Conservation (phyloP, 2,113 vertebrate species). For the Otocyon megalotis region DNA sequence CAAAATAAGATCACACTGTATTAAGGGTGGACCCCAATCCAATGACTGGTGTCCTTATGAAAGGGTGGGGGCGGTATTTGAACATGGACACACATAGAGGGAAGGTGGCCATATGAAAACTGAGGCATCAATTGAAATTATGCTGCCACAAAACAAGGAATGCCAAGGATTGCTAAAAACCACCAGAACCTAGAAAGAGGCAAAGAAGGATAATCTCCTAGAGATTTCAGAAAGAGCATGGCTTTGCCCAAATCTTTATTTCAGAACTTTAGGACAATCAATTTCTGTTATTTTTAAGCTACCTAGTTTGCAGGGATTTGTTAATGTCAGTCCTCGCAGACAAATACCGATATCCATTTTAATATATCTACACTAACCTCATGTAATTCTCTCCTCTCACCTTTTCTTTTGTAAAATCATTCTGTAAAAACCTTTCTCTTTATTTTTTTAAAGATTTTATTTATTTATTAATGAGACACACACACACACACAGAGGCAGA, state of each 20-base stretch:
- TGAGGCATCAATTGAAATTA: background rate
- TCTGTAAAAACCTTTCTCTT: background rate
- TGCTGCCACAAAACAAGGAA: background rate
- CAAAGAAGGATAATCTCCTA: background rate
- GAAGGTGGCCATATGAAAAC: background rate
- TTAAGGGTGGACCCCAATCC: background rate
- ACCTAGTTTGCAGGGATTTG: background rate
- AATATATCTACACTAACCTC: background rate
- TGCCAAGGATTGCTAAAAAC: background rate
- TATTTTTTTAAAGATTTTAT: too few relatives aligned
- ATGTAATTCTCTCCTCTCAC: background rate
- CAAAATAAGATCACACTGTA: background rate
- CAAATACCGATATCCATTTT: background rate
- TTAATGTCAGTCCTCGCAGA: background rate
- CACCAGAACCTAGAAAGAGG: background rate
- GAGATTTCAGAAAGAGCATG: too few relatives aligned
- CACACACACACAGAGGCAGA: too few relatives aligned
- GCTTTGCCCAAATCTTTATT: background rate
- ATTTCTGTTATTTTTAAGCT: background rate
- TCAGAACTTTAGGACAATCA: background rate
- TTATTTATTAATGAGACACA: too few relatives aligned
- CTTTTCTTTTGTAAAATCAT: conserved; percentile 4
- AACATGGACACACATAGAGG: background rate
- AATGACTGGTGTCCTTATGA: background rate
- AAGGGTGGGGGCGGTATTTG: background rate